Conservation (phyloP, 1,140 invertebrate genomes). For the Drosophila repletoides region DNA sequence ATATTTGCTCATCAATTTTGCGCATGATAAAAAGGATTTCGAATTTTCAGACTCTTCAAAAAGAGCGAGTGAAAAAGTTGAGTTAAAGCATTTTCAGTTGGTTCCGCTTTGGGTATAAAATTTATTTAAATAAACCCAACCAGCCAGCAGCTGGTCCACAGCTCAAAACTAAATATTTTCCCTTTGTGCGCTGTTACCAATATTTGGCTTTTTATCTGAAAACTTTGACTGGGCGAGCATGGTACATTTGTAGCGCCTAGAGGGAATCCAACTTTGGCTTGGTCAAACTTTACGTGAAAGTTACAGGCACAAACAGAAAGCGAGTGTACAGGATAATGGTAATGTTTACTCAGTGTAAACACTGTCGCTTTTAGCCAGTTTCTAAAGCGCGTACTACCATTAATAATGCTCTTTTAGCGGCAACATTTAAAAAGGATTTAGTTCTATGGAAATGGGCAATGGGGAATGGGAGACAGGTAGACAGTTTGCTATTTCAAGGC, state of each 20-base stretch:
- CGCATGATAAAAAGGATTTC: not conserved
- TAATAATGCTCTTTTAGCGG: slow-evolving; percentile 35
- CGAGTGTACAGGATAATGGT: not conserved
- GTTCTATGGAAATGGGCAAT: too few species aligned
- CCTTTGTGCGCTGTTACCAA: slow-evolving; percentile 5
- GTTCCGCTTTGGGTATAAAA: not conserved
- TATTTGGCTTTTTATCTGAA: slow-evolving; percentile 27
- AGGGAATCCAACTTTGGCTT: slow-evolving; percentile 12
- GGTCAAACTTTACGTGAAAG: slow-evolving; percentile 14
- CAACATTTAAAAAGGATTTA: slow-evolving; percentile 6
- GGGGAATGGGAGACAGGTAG: slow-evolving; percentile 1
- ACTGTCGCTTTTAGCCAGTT: not conserved
- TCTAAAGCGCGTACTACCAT: slow-evolving; percentile 22
- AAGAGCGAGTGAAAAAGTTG: too few species aligned
- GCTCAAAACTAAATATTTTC: slow-evolving; percentile 4
- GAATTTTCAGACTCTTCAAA: too few species aligned
- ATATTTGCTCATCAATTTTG: slow-evolving; percentile 8
- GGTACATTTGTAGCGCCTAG: not conserved
- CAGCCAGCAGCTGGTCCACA: slow-evolving; percentile 5
- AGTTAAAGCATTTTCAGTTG: not conserved
- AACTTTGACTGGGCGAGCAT: not conserved
- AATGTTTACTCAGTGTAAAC: slow-evolving; percentile 30
- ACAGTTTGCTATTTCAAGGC: not conserved
- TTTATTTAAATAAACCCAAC: slow-evolving; percentile 29
- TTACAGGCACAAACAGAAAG: not conserved